Base-by-base conservation (phyloP, 2,113 vertebrate species). In the Chroicocephalus ridibundus region DNA sequence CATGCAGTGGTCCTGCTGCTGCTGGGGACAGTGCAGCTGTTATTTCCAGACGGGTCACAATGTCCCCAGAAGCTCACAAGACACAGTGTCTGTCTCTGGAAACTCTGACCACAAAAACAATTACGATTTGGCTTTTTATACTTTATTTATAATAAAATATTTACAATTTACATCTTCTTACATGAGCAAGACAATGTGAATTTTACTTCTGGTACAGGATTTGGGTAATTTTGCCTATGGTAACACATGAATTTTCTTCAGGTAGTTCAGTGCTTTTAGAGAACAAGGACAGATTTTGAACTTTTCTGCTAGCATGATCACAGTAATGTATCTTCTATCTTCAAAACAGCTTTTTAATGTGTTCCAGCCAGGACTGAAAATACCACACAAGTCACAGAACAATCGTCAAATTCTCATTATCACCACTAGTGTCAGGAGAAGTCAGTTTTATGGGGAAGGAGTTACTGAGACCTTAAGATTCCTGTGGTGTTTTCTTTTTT, bases 371-470 rank as follows among this genome's bases (percentile, higher is more conserved):
- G 90, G 82, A 83, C 74, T 81, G 57, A 96, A 96, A 97, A 97
- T 93, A 96, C 69, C 91, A 72, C 69, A 92, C 69, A 94, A 96
- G 83, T 52, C 96, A 82, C 90, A 96, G 95, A 94, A 96, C 90
- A 96, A 95, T 92, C 75, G 7, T 97, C 95, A 95, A 95, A 97
- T 91, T 94, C 95, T 97, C 93, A 87, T 96, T 95, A 97, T 87
- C 95, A 91, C 70, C 78, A 42, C 66, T 51, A 91, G 84, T 77
- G 40, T 93, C 91, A 87, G 74, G 75, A 94, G 81, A 91, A 97
- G 93, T 69, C 84, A 85, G 83, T 89, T 94, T 96, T 96, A 95
- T 60, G 62, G 78, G 77, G 70, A 96, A 92, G 74, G 88, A 95
- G 74, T 85, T 95, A 85, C 62, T 47, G 78, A 91, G 83, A 95